These are phyloP conservation scores for Columba livia DNA, from an alignment of 2,113 vertebrate species.

Conservation along the genomic window DNA sequence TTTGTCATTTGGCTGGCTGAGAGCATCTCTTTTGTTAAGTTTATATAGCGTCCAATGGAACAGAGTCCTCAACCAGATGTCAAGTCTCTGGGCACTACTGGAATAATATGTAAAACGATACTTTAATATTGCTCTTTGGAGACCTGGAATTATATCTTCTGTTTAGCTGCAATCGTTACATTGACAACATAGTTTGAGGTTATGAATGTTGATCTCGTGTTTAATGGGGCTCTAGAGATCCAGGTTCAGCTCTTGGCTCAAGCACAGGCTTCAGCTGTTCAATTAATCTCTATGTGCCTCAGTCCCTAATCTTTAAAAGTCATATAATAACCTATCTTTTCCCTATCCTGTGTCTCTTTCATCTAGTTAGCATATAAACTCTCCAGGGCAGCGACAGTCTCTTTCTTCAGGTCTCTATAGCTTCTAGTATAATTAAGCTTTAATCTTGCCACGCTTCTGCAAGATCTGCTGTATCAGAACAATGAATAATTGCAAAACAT, in stretches of 20 bases:
- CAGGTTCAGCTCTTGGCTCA: not conserved
- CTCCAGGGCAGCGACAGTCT: not conserved
- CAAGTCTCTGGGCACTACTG: not conserved
- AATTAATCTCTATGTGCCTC: not conserved
- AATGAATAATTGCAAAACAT: not conserved
- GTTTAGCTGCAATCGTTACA: not conserved
- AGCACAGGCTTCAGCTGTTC: not conserved
- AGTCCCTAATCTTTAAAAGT: not conserved
- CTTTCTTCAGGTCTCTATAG: not conserved
- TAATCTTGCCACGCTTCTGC: not conserved
- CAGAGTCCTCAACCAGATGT: not conserved
- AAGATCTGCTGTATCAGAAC: not conserved
- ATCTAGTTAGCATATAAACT: not conserved
- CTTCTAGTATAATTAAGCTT: not conserved
- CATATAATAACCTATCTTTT: not conserved
- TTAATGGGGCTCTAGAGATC: constrained; percentile 32
- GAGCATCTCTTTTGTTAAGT: not conserved
- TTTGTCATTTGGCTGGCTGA: not conserved
- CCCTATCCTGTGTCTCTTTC: not conserved
- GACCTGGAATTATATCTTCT: not conserved
- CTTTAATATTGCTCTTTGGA: not conserved
- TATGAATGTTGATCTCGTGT: not conserved
- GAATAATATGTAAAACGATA: not conserved
- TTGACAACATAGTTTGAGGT: not conserved
- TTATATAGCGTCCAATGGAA: not conserved